These are phyloP conservation scores for Germaria angustata DNA, from an alignment of 2,888 invertebrate genomes.

Conservation along the genomic window DNA sequence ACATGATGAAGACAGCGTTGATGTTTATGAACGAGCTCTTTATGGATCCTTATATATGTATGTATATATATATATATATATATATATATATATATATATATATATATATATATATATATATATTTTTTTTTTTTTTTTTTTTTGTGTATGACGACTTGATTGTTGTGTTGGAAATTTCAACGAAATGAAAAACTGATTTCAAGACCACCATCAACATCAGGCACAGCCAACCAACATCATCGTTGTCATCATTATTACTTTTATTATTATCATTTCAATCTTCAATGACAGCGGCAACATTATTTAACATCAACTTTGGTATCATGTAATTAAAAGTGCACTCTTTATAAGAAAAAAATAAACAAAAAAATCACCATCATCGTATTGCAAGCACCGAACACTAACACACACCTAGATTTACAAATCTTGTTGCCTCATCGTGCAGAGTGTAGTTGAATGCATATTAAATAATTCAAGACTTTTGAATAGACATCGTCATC, in stretches of 20 bases:
- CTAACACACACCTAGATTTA: not conserved
- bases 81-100: not conserved
- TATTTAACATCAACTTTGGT: slow-evolving; percentile 59
- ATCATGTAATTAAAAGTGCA: slow-evolving; percentile 67
- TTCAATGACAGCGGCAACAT: slow-evolving; percentile 54
- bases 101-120: not conserved
- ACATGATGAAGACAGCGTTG: slow-evolving; percentile 49
- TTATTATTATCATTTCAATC: slow-evolving; percentile 52
- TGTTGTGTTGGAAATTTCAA: slow-evolving; percentile 33
- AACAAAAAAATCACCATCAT: slow-evolving; percentile 27
- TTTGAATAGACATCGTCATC: slow-evolving; percentile 47
- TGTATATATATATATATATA: not conserved
- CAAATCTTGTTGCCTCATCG: not conserved
- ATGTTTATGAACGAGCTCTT: slow-evolving; percentile 44
- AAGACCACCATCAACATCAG: slow-evolving; percentile 53
- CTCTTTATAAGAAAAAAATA: slow-evolving; percentile 28
- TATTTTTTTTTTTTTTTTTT: not conserved
- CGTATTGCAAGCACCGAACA: not conserved
- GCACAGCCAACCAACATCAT: not conserved
- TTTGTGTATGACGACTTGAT: slow-evolving; percentile 14
- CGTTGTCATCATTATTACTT: slow-evolving; percentile 25
- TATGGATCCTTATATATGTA: slow-evolving; percentile 32
- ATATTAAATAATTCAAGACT: slow-evolving; percentile 57
- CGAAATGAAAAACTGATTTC: slow-evolving; percentile 51
- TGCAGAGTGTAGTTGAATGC: slow-evolving; percentile 33